Conservation (phyloP, 2,888 invertebrate genomes). For the Coelinius sp. region DNA sequence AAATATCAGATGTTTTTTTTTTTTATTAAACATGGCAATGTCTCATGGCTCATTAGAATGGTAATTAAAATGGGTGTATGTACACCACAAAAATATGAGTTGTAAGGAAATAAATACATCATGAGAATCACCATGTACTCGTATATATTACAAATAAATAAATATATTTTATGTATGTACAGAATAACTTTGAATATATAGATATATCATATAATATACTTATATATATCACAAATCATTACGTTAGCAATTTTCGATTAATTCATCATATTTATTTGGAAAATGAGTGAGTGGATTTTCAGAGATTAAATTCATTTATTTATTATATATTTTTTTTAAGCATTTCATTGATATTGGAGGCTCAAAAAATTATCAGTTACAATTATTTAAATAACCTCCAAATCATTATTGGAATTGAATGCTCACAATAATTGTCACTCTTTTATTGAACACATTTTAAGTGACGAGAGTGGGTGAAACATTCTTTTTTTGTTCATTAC, state of each 20-base stretch:
- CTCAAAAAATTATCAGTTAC: neutral
- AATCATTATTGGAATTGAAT: neutral
- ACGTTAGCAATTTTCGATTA: conserved; percentile 55
- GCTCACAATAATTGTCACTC: neutral
- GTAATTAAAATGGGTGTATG: neutral
- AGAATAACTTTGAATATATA: conserved; percentile 50
- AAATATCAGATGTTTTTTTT: conserved; percentile 56
- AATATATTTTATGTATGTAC: conserved; percentile 49
- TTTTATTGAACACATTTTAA: neutral
- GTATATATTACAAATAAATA: conserved; percentile 52
- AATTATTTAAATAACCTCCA: neutral
- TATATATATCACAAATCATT: conserved; percentile 59
- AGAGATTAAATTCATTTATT: neutral
- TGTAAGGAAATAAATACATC: conserved; percentile 24
- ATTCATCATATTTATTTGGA: conserved; percentile 22
- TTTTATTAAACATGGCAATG: conserved; percentile 33
- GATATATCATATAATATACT: conserved; percentile 51
- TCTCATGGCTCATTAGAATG: conserved; percentile 31
- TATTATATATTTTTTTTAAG: neutral
- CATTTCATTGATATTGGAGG: neutral
- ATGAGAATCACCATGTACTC: conserved; percentile 41
- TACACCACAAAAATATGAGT: neutral
- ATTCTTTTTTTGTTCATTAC: conserved; percentile 28
- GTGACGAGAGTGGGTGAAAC: neutral
- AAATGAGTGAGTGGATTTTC: conserved; percentile 1